Base-by-base conservation (phyloP, 2,888 invertebrate species). In the Colostygia pectinataria region DNA sequence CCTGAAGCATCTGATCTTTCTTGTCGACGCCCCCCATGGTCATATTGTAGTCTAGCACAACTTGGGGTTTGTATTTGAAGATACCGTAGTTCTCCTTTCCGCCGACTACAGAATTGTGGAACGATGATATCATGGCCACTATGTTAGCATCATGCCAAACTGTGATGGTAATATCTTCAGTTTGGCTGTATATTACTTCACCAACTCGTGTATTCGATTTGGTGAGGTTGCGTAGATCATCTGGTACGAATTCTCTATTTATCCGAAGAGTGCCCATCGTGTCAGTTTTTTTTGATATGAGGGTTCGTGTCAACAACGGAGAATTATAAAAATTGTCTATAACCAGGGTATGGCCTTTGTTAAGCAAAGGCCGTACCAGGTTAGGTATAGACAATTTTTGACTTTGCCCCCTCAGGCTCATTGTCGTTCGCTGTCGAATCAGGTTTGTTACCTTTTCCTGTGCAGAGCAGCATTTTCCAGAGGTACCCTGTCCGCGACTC, bases 21-120 rank as follows among this genome's bases (percentile, higher is more conserved):
- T 28, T 28, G 27, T 28, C 27, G 27, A 32, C 27, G 27, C 27
- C 27, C 27, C 27, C 27, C 27, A 28, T 28, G 27, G 27, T 10
- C 27, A 12, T 12, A 2, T 28, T 28, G 6, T 28, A 28, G 4
- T 28, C 27, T 1, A 28, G 27, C 12, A 10, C 27, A 28, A 12
- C 27, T 5, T 28, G 10, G 1, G 27, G 27, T 12, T 28, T 28
- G 4, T 28, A 28, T 10, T 28, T 28, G 12, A 10, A 28, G 0
- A 10, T 12, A 1, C 27, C 27, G 10, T 12, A 12, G 1, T 28
- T 28, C 5, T 28, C 27, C 10, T 28, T 28, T 10, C 27, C 27
- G 27, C 27, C 12, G 27, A 28, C 12, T 28, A 6, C 10, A 6
- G 27, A 1, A 1, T 6, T 12, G 27, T 28, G 27, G 5, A 1